A percentile compares a stretch with the other conserved stretches of the same genome.
phyloP scores from a whole-genome alignment of 2,888 invertebrate genomes.

The Volucella inflata region DNA sequence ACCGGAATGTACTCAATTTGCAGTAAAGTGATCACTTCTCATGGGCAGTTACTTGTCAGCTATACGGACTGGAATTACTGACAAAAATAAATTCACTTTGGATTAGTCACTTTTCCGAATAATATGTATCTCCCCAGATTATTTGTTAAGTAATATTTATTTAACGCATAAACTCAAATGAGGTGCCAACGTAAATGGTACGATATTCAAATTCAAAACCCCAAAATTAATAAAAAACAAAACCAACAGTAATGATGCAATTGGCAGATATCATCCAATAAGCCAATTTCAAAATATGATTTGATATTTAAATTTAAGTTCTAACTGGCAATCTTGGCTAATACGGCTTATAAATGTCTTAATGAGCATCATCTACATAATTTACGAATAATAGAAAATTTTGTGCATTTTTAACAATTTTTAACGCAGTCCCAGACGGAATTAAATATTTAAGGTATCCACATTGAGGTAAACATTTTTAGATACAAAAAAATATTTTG shows the following conservation, averaged over 20 bases:
- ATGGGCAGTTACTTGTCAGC: background rate
- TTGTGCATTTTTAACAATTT: too few relatives aligned
- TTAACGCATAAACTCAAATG: background rate
- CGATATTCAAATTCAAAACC: background rate
- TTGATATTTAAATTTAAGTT: too few relatives aligned
- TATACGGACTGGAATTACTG: background rate
- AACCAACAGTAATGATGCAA: background rate
- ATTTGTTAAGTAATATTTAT: slow-evolving; percentile 17
- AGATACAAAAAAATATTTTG: too few relatives aligned
- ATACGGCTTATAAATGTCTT: too few relatives aligned
- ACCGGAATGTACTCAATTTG: background rate
- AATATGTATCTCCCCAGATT: slow-evolving; percentile 1
- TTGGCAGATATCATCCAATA: too few relatives aligned
- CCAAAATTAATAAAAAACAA: background rate
- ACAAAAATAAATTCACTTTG: slow-evolving; percentile 1
- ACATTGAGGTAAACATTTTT: too few relatives aligned
- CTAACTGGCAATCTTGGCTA: too few relatives aligned
- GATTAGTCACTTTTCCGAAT: slow-evolving; percentile 21
- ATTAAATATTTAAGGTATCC: too few relatives aligned
- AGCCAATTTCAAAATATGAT: too few relatives aligned
- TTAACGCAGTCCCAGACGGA: too few relatives aligned
- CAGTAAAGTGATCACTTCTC: background rate
- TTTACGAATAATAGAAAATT: too few relatives aligned
- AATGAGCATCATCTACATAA: too few relatives aligned
- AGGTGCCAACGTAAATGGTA: slow-evolving; percentile 6